Evolutionary conservation across 2,888 invertebrate genomes (phyloP), one percentile per base, ranked within the genome.

Genomic region (Carabus problematicus): DNA sequence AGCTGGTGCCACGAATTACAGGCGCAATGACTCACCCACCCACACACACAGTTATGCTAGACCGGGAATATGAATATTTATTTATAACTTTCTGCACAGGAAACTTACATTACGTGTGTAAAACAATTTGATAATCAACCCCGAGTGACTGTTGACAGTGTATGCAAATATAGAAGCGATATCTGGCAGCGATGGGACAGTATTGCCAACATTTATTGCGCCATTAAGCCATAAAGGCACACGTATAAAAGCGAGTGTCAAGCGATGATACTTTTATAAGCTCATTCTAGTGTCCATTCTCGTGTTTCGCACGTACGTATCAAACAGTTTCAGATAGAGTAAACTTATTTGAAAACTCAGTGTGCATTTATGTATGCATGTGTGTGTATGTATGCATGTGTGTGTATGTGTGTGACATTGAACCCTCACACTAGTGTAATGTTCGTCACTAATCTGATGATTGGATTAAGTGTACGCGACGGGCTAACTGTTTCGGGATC

Each of bases 381-480:
- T 29, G 29, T 29, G 29, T 29, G 29, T 29, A 6, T 29, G 29
- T 29, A 3, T 3, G 29, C 6, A n/a, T n/a, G n/a, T n/a, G n/a
- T n/a, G n/a, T n/a, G n/a, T n/a, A n/a, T n/a, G n/a, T n/a, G 49
- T 49, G 14, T 49, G 49, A 16, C 14, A 16, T 49, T 8, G 2
- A 12, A 52, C 52, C 52, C 52, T 29, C 52, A 18, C 45, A 7
- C 52, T 52, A 52, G 19, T 52, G 19, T 19, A 52, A 16, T 9
- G 52, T 18, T 67, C 67, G 59, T 67, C 52, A 60, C 29, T 67
- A 67, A 67, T 67, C 67, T 67, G 60, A 67, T 67, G 67, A 67
- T 67, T 67, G 67, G 67, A 67, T 67, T 67, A 67, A 60, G 52
- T 45, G 58, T 49, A 66, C 39, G 49, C 59, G 58, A 47, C 41